Conservation (phyloP, 2,888 invertebrate species). For the Protonemura montana region DNA sequence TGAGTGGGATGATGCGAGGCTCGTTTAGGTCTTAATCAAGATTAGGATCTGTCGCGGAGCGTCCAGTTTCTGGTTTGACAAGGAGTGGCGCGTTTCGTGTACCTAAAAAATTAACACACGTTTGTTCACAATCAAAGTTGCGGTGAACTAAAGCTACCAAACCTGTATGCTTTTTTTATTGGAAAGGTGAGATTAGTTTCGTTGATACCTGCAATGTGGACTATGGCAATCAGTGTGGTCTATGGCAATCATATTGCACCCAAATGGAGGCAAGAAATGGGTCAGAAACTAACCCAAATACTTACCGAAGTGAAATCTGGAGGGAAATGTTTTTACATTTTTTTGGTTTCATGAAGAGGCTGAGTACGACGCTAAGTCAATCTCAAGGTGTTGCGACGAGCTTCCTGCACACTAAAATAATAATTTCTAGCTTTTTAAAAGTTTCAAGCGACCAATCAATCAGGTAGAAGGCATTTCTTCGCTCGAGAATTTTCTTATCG, state of each 20-base stretch:
- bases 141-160: not conserved
- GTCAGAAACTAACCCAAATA: not conserved
- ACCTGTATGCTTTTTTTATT: not conserved
- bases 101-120: not conserved
- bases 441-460: not conserved
- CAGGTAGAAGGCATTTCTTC: not conserved
- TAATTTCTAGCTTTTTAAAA: not conserved
- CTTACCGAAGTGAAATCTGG: not conserved
- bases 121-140: not conserved
- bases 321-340: not conserved
- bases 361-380: not conserved
- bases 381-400: not conserved
- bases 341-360: not conserved
- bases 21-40: not conserved
- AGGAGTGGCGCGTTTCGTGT: not conserved
- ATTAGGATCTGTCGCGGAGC: not conserved
- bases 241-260: not conserved
- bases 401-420: not conserved
- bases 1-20: not conserved
- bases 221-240: not conserved
- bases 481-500: not conserved
- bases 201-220: not conserved
- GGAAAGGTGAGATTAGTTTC: not conserved
- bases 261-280: not conserved
- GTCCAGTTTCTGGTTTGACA: conserved; percentile 7